phyloP scores from a whole-genome alignment of 2,888 invertebrate species.

The Geophilus truncorum region DNA sequence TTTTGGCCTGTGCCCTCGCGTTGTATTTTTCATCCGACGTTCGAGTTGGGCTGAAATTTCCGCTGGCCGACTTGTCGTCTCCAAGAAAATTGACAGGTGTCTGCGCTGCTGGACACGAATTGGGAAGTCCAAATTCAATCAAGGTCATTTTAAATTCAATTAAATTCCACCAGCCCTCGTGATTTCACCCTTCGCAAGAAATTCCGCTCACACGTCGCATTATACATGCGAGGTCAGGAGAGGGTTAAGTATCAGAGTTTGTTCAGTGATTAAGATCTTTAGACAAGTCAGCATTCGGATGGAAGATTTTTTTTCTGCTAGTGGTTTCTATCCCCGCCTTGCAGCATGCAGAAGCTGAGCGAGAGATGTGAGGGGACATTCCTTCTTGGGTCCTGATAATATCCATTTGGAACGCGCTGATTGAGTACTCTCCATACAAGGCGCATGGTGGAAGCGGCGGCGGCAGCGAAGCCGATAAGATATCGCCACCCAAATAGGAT shows the following conservation, averaged over 20 bases:
- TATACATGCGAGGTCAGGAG: neutral
- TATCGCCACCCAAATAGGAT: slow-evolving; percentile 11
- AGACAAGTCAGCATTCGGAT: slow-evolving; percentile 8
- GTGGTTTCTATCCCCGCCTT: neutral
- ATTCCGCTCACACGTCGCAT: neutral
- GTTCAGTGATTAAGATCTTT: neutral
- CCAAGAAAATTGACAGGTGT: neutral
- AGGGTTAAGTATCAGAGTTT: neutral
- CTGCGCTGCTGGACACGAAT: neutral
- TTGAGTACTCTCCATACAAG: slow-evolving; percentile 15
- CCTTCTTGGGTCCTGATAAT: slow-evolving; percentile 18
- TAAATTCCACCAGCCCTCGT: slow-evolving; percentile 23
- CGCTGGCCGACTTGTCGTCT: neutral
- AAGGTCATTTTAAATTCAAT: slow-evolving; percentile 33
- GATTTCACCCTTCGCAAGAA: neutral
- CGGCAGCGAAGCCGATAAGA: slow-evolving; percentile 12
- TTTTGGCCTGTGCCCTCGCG: neutral
- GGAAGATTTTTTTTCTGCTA: neutral
- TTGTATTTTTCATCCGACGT: neutral
- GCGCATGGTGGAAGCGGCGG: slow-evolving; percentile 11
- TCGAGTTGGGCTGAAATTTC: neutral
- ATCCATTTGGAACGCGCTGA: slow-evolving; percentile 15
- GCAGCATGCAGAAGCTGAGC: neutral
- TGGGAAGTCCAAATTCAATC: slow-evolving; percentile 18
- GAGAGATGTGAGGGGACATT: neutral